phyloP scores from a whole-genome alignment of 2,113 vertebrate species.

The Morphnarchus princeps region DNA sequence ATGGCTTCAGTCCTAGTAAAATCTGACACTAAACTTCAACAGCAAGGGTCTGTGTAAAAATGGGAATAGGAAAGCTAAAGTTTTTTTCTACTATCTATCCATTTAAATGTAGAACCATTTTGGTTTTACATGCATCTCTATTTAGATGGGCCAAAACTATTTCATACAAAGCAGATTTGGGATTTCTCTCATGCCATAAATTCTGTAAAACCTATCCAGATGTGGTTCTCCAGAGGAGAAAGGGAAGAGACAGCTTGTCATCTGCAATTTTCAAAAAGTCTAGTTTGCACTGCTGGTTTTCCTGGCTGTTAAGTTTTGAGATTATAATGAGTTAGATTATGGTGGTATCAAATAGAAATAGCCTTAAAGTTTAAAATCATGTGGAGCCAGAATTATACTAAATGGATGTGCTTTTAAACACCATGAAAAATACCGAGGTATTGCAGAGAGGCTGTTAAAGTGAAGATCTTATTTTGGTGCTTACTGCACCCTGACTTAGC shows the following conservation, averaged over 20 bases:
- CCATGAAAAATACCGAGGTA: background rate
- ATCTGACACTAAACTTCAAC: background rate
- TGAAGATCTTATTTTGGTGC: conserved; percentile 18
- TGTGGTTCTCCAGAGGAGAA: background rate
- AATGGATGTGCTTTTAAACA: background rate
- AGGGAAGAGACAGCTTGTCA: background rate
- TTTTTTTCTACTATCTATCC: background rate
- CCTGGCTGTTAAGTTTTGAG: background rate
- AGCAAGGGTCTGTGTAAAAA: background rate
- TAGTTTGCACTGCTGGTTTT: background rate
- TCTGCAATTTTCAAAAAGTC: background rate
- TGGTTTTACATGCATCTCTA: background rate
- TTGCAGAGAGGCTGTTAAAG: conserved; percentile 23
- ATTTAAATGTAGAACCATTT: background rate
- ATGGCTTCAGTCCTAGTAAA: background rate
- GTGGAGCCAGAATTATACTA: background rate
- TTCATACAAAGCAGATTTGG: background rate
- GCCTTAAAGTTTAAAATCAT: background rate
- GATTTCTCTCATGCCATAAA: background rate
- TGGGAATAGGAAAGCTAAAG: background rate
- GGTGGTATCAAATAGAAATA: background rate
- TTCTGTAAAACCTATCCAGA: background rate
- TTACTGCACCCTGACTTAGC: background rate
- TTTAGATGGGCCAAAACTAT: background rate
- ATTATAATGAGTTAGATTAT: background rate